phyloP scores from a whole-genome alignment of 1,140 invertebrate genomes.

The Cyclina sinensis region DNA sequence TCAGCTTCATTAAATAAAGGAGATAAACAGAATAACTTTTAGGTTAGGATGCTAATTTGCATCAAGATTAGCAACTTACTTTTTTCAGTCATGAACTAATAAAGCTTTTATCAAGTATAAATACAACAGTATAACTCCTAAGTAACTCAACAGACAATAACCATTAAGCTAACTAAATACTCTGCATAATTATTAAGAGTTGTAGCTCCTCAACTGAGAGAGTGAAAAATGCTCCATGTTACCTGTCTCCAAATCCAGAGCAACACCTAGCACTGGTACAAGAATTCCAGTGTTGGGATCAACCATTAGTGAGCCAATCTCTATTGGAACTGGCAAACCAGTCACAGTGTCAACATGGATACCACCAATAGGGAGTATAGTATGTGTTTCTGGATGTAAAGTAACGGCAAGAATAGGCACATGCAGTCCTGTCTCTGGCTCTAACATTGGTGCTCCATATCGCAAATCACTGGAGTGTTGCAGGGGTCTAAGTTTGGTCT shows the following conservation, averaged over 20 bases:
- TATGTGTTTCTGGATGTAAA: constrained; percentile 82
- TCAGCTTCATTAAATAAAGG: too few relatives aligned
- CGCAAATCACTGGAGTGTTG: constrained; percentile 79
- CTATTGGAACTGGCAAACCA: constrained; percentile 81
- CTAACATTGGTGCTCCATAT: constrained; percentile 81
- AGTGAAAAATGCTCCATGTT: too few relatives aligned
- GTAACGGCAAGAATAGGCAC: constrained; percentile 85
- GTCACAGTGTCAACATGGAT: constrained; percentile 84
- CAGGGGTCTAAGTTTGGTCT: constrained; percentile 80
- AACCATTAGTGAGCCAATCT: constrained; percentile 84
- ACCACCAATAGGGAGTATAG: constrained; percentile 82
- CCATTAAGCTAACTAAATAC: too few relatives aligned
- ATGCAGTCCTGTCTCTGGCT: constrained; percentile 82
- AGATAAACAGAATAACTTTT: too few relatives aligned
- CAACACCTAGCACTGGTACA: constrained; percentile 84
- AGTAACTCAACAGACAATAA: too few relatives aligned
- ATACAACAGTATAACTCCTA: too few relatives aligned
- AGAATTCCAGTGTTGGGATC: constrained; percentile 80
- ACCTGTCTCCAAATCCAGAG: constrained; percentile 80
- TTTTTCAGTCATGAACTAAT: too few relatives aligned
- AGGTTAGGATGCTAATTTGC: too few relatives aligned
- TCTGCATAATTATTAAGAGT: too few relatives aligned
- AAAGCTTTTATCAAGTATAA: too few relatives aligned
- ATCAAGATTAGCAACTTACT: too few relatives aligned
- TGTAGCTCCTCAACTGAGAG: too few relatives aligned